Base-by-base conservation (phyloP, 2,888 invertebrate genomes). In the Ophion obscuratus region DNA sequence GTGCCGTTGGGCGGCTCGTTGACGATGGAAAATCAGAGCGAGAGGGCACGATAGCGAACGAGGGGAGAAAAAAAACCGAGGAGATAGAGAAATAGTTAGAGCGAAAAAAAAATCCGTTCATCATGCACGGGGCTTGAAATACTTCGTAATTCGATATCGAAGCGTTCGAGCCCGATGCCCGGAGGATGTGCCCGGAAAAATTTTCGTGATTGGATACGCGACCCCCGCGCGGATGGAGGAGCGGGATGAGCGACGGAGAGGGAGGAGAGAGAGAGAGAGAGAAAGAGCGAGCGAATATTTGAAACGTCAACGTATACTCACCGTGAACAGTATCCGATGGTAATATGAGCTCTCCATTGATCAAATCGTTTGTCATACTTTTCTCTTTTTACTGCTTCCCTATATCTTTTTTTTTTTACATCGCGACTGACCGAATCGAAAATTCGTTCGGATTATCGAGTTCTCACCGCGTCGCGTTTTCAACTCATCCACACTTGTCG, bases 131-230 rank as follows among this genome's bases (percentile, higher is more conserved):
- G 67, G 71, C 76, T 83, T 74, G 83, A 81, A 83, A 83, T 83
- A 86, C 77, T 86, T 86, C 47, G 86, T 86, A 81, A 86, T 86
- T 83, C 81, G 77, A 86, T 83, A 80, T 83, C 73, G 81, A 86
- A 83, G 83, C 83, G 83, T 81, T 86, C 62, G 64, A 77, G 80
- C 85, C 73, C 80, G 80, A 83, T 73, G 76, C 79, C 71, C 71
- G 44, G 77, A 77, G 81, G 77, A 74, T 70, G 75, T 68, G 75
- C 53, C 74, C 70, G 82, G 82, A 79, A 79, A 85, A 79, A 71
- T 85, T 71, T 78, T 62, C 81, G 78, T 75, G 71, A 70, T 82
- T 85, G 75, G 62, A 68, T 76, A 82, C 71, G 79, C 81, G 53
- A 64, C 64, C 24, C 59, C 77, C 71, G 31, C 61, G 31, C 67